phyloP scores from a whole-genome alignment of 2,888 invertebrate genomes.

The Nephrotoma appendiculata region DNA sequence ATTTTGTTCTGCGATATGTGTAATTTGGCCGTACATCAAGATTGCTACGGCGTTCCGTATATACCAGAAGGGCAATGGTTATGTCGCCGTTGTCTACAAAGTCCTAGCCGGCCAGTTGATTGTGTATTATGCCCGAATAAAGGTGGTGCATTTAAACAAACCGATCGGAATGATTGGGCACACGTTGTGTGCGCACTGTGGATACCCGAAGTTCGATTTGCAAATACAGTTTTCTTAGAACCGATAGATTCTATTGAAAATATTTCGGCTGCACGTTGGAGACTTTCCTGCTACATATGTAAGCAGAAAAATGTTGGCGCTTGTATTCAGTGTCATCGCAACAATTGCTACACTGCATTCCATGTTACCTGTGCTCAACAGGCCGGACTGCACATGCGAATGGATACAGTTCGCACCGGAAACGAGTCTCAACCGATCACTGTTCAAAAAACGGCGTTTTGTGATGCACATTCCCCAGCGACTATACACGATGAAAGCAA shows the following conservation, averaged over 20 bases:
- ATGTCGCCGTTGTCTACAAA: slow-evolving; percentile 88
- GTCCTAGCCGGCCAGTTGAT: slow-evolving; percentile 88
- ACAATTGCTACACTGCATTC: slow-evolving; percentile 93
- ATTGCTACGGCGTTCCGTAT: slow-evolving; percentile 94
- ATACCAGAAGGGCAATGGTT: slow-evolving; percentile 98
- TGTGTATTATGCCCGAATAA: slow-evolving; percentile 97
- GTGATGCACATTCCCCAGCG: slow-evolving; percentile 82
- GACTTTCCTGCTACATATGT: slow-evolving; percentile 93
- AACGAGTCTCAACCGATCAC: slow-evolving; percentile 60
- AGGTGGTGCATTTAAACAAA: slow-evolving; percentile 97
- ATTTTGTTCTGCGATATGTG: slow-evolving; percentile 99
- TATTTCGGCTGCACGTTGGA: slow-evolving; percentile 92
- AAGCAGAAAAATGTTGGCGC: slow-evolving; percentile 86
- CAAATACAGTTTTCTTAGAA: slow-evolving; percentile 94
- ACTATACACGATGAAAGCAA: slow-evolving; percentile 32
- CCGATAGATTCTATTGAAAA: slow-evolving; percentile 95
- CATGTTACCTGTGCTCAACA: slow-evolving; percentile 99
- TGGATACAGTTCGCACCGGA: slow-evolving; percentile 68
- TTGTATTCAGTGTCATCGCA: slow-evolving; percentile 95
- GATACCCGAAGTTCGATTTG: slow-evolving; percentile 97
- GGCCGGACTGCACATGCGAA: slow-evolving; percentile 86
- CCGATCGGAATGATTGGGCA: slow-evolving; percentile 89
- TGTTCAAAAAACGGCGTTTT: slow-evolving; percentile 91
- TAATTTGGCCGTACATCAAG: slow-evolving; percentile 96
- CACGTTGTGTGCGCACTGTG: slow-evolving; percentile 98